A percentile compares a stretch with the other conserved stretches of the same genome.
These are phyloP conservation scores for Galemys pyrenaicus DNA, from an alignment of 2,113 vertebrate species.

Conservation along the genomic window DNA sequence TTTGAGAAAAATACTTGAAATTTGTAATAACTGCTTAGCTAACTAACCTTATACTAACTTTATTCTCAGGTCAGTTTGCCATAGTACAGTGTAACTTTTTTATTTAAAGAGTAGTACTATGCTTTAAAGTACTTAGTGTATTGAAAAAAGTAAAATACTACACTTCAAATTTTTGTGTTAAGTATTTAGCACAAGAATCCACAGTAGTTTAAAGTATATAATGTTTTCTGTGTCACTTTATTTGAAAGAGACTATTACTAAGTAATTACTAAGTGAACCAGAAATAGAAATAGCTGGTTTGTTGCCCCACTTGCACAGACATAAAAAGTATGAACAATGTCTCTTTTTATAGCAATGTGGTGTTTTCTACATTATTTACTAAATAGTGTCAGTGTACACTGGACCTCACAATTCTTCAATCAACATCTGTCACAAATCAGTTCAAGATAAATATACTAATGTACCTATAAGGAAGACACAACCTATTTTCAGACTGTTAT, in stretches of 20 bases:
- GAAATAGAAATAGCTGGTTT: constrained; percentile 70
- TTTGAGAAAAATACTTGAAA: constrained; percentile 13
- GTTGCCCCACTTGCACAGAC: constrained; percentile 40
- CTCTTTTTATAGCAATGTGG: constrained; percentile 68
- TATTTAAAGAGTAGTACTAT: not conserved
- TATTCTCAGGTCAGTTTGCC: constrained; percentile 39
- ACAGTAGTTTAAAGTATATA: not conserved
- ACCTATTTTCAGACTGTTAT: constrained; percentile 44
- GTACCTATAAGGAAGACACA: not conserved
- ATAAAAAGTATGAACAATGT: constrained; percentile 67
- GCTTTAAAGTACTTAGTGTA: not conserved
- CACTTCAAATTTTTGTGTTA: not conserved
- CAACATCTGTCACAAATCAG: not conserved
- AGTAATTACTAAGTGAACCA: constrained; percentile 44
- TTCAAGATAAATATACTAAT: not conserved
- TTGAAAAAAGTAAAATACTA: not conserved
- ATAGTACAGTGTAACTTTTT: not conserved
- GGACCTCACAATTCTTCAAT: not conserved
- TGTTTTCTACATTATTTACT: constrained; percentile 53
- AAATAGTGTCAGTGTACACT: constrained; percentile 34
- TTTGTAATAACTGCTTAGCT: not conserved
- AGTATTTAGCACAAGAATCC: not conserved
- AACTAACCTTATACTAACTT: not conserved
- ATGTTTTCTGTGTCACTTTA: not conserved
- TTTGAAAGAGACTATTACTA: not conserved